Conservation (phyloP, 2,113 vertebrate genomes). For the Lipotes vexillifer region DNA sequence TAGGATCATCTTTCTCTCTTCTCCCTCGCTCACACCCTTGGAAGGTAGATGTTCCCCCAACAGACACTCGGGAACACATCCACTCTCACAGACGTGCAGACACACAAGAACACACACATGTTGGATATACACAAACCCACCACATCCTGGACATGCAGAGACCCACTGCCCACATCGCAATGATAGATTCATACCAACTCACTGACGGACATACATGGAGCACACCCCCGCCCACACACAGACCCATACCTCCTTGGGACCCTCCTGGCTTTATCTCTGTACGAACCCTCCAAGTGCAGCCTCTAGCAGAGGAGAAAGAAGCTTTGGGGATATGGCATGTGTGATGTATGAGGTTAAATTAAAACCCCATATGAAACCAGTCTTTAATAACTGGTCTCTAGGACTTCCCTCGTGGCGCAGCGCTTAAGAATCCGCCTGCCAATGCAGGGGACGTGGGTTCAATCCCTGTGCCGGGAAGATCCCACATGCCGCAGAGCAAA, state of each 20-base stretch:
- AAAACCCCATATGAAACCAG: background rate
- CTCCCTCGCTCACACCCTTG: background rate
- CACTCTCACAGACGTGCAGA: background rate
- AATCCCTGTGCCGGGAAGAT: too few species aligned
- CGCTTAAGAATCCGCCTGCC: too few species aligned
- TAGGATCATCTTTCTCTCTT: background rate
- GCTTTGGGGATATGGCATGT: background rate
- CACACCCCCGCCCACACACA: background rate
- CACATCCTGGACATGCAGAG: background rate
- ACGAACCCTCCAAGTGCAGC: background rate
- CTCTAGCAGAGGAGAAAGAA: background rate
- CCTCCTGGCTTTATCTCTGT: background rate
- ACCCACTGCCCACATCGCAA: background rate
- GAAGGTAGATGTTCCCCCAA: background rate
- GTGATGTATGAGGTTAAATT: conserved; percentile 18
- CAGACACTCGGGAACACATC: background rate
- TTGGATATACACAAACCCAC: background rate
- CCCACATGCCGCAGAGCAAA: too few species aligned
- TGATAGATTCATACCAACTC: background rate
- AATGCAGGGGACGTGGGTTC: too few species aligned
- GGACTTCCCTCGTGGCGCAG: too few species aligned
- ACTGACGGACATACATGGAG: too few species aligned
- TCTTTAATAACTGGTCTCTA: conserved; percentile 40
- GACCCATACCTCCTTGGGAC: background rate
- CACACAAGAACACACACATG: background rate